phyloP scores from a whole-genome alignment of 2,113 vertebrate species.

The Percina caprodes region DNA sequence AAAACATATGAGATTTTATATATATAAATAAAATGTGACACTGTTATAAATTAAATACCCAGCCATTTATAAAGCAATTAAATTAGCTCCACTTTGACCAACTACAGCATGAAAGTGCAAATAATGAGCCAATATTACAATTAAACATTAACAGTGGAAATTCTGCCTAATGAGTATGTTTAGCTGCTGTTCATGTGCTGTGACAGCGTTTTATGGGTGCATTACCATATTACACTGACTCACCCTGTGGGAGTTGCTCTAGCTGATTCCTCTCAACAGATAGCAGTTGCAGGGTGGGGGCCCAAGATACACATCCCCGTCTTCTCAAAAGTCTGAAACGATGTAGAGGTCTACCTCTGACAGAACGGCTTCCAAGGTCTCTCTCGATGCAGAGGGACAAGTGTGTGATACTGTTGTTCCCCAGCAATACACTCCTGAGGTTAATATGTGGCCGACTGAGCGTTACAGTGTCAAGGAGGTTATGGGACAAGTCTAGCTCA shows the following conservation, averaged over 20 bases:
- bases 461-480: conserved; percentile 64
- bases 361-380: not conserved
- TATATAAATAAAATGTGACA: not conserved
- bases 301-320: conserved; percentile 77
- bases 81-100: not conserved
- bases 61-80: not conserved
- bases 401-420: conserved; percentile 77
- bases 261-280: conserved; percentile 87
- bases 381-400: conserved; percentile 77
- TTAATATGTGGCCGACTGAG: conserved; percentile 35
- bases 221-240: conserved; percentile 68
- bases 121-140: not conserved
- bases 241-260: conserved; percentile 85
- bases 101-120: not conserved
- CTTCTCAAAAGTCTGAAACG: conserved; percentile 34
- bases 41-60: not conserved
- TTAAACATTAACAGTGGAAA: not conserved
- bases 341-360: not conserved
- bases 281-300: conserved; percentile 81
- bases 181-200: not conserved
- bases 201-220: conserved; percentile 29
- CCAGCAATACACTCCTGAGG: conserved; percentile 77
- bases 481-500: conserved; percentile 81
- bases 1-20: not conserved
- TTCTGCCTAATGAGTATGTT: not conserved